Evolutionary conservation across 2,797 vertebrate species (phyloP).

Genomic region (Notoglanidium macrostoma): DNA sequence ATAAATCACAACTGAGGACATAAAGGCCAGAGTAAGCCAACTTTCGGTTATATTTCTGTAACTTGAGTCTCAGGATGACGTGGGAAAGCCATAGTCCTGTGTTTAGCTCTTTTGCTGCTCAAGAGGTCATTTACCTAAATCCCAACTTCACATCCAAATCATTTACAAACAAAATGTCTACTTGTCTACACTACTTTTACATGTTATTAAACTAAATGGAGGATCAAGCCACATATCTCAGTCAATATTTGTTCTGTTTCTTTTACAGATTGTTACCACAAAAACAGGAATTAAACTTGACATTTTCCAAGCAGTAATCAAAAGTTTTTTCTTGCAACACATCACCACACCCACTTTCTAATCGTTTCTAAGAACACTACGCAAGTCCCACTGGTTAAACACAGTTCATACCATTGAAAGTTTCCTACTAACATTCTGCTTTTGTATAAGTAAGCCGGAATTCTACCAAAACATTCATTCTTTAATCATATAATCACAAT

Average conservation of each 20-base stretch:
- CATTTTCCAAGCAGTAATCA: constrained; percentile 28
- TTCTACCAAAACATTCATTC: not conserved
- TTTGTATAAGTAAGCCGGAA: not conserved
- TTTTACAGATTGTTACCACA: not conserved
- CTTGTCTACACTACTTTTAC: not conserved
- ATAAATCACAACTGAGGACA: constrained; percentile 11
- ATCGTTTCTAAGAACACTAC: constrained; percentile 44
- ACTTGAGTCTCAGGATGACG: constrained; percentile 12
- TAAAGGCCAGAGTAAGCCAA: constrained; percentile 58
- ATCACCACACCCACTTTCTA: constrained; percentile 28
- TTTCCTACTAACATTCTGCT: not conserved
- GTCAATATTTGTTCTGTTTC: constrained; percentile 35
- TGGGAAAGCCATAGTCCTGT: not conserved
- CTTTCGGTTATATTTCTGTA: constrained; percentile 41
- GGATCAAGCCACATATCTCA: constrained; percentile 39
- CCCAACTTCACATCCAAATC: constrained; percentile 4
- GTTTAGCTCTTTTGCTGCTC: constrained; percentile 23
- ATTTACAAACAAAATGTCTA: constrained; percentile 19
- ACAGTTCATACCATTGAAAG: not conserved
- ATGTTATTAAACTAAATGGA: not conserved
- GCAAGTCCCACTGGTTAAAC: not conserved
- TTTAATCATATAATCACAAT: not conserved
- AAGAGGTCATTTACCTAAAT: constrained; percentile 13
- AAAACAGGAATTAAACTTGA: constrained; percentile 18
- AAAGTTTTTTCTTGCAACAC: constrained; percentile 36